Evolutionary conservation across 35 echinoderm and acorn worm species (phyloP), one percentile per base, ranked within the genome.

Genomic region (Antedon bifida): DNA sequence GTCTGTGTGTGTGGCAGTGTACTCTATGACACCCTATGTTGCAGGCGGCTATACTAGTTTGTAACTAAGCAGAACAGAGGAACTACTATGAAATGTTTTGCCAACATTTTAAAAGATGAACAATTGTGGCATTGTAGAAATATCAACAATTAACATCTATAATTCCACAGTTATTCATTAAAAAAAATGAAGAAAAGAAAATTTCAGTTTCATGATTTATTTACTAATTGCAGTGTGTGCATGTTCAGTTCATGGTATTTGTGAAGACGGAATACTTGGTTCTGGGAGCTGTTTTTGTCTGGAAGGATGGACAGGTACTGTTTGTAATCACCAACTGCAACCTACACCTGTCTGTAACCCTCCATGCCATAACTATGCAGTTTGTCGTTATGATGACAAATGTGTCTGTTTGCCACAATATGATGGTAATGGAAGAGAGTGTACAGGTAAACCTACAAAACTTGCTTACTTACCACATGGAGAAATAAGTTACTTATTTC

Each of bases 341-440:
- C 30, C 33, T 7, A 28, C 36, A 12, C 90, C 86, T 33, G n/a
- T 35, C 30, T 92, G 90, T 74, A 31, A 80, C 32, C 90, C 86
- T 28, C 19, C 30, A 0, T 92, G 90, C 77, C 76, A 88, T 34
- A 36, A n/a, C 21, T 74, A 83, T 45, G 90, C 90, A 30, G 86
- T 92, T 26, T 92, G 90, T 81, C 44, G 90, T 10, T 73, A 32
- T n/a, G 82, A 78, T 33, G 85, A 92, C 77, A 51, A 32, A 8
- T 92, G 90, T 39, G 36, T 88, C n/a, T 92, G 90, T 76, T 46
- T 36, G 9, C 86, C 90, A 19, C 82, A 88, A n/a, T 92, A 92
- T 74, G 78, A 88, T 55, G 86, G 83, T 17, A 31, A 88, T 85
- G 90, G 90, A 29, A 51, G 84, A 33, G 30, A 21, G 12, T 92